Evolutionary conservation across 2,888 invertebrate species (phyloP), one percentile per base, ranked within the genome.

Genomic region (Dasysyrphus albostriatus): DNA sequence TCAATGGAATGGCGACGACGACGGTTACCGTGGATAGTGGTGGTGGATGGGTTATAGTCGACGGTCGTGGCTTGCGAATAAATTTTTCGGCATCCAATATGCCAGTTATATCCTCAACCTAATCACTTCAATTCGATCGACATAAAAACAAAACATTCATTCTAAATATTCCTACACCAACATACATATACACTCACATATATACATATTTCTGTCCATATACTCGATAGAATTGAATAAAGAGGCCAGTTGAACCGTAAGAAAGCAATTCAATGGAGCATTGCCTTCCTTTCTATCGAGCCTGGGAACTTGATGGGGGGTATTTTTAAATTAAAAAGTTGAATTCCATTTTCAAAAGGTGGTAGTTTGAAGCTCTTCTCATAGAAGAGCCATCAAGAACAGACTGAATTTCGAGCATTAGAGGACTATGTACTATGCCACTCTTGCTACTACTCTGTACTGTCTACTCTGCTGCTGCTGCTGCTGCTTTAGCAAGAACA

Each of bases 251-350:
- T 69, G 80, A 84, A 76, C 72, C 67, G 73, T 77, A 77, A 77
- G 77, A 63, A 85, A 81, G 77, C 85, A 85, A 81, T 81, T 85
- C 77, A 81, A 39, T 77, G 67, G 84, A 80, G 80, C 67, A 76
- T 67, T 80, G 65, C 76, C 79, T 75, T 54, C 14, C 58, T n/a
- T 63, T 34, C 6, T 32, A 12, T 19, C 37, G 10, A 34, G 19
- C 10, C 9, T 24, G 65, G 42, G 6, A 24, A 19, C 10, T 39
- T 34, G 5, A 54, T 54, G 73, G 73, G 67, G 37, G 67, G 67
- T 77, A 69, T 85, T 81, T 81, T 85, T 63, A 74, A 82, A 78
- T 85, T 82, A 85, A 85, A 85, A 85, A 82, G 77, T 78, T 85
- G 77, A 81, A 85, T 81, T 73, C 76, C 76, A 81, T 85, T 85